Evolutionary conservation across 2,888 invertebrate species (phyloP), one percentile per base, ranked within the genome.

Genomic region (Deilephila elpenor): DNA sequence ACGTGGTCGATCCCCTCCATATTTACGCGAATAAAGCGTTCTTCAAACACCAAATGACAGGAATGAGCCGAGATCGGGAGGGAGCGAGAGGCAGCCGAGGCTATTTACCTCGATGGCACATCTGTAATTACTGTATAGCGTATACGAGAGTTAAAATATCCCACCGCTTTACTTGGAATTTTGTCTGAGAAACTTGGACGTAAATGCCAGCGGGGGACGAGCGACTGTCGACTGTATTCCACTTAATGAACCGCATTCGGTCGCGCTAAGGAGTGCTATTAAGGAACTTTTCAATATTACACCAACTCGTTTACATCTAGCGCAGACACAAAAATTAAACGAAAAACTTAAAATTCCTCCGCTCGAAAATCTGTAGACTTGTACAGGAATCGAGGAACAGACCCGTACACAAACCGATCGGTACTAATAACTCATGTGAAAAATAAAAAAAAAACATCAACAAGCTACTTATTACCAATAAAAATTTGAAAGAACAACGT

Each of bases 381-480:
- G 82, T 79, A 73, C 79, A 77, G 78, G 79, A 80, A 78, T 62
- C 34, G 64, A 37, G 56, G 37, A 59, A 83, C 72, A 83, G 83
- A 88, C 86, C 90, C 86, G 25, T 25, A 25, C 25, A 25, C 25
- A 25, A 25, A 25, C 87, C 79, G 75, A 79, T 79, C 37, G 29
- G 56, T 56, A 67, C 72, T 73, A 73, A 73, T 73, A 73, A 67
- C 67, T 78, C 78, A 76, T 62, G 32, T 25, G 19, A 37, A 56
- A 61, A 53, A 73, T 59, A 67, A 85, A 89, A 88, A 89, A 88
- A 91, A 90, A 25, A 84, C 84, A 85, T 85, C 84, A 86, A 87
- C 89, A 87, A 81, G 89, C 89, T 92, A 91, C 92, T 93, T 92
- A 90, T 85, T 86, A 91, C 86, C 86, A 90, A 93, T 93, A 93